phyloP scores from a whole-genome alignment of 2,113 vertebrate species.

The Melanostigma gelatinosum region DNA sequence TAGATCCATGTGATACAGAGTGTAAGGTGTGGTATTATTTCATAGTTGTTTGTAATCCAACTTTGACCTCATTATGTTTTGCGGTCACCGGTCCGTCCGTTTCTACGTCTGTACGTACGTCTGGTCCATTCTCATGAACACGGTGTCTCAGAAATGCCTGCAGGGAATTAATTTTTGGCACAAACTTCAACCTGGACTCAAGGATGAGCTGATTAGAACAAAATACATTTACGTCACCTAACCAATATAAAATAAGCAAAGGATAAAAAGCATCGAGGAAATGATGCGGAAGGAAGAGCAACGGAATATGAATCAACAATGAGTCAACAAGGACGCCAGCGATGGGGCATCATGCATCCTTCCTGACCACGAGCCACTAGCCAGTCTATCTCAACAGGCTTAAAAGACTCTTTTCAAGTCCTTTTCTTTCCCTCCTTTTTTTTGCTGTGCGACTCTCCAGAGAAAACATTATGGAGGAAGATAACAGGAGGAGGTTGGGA shows the following conservation, averaged over 20 bases:
- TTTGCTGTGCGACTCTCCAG: slow-evolving; percentile 33
- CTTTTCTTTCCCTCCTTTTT: neutral
- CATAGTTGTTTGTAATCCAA: neutral
- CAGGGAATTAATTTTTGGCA: too few relatives aligned
- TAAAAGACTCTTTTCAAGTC: slow-evolving; percentile 53
- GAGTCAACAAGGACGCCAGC: neutral
- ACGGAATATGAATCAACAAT: neutral
- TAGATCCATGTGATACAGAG: neutral
- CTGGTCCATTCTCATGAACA: neutral
- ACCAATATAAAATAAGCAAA: neutral
- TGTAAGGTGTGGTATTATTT: neutral
- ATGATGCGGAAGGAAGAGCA: slow-evolving; percentile 8
- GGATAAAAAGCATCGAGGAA: neutral
- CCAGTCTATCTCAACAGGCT: slow-evolving; percentile 33
- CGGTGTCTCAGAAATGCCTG: too few relatives aligned
- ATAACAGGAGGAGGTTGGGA: slow-evolving; percentile 56
- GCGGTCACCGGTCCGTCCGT: neutral
- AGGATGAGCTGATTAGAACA: neutral
- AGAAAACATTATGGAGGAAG: slow-evolving; percentile 51
- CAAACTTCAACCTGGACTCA: too few relatives aligned
- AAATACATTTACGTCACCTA: neutral
- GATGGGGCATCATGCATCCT: neutral
- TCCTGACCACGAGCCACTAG: slow-evolving; percentile 26
- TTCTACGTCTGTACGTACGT: neutral
- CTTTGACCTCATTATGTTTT: neutral